Evolutionary conservation across 2,113 vertebrate species (phyloP).

Genomic region (rabbit (Oryctolagus cuniculus)): mOryCun1.1 NC_091435.1:94491501-94492000

Average conservation of each 20-base stretch:
- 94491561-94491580: background rate
- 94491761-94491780: conserved; percentile 27
- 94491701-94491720: background rate
- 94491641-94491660: background rate
- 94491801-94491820: background rate
- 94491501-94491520: background rate
- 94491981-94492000: too few species aligned
- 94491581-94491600: background rate
- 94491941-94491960: too few species aligned
- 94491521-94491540: conserved; percentile 41
- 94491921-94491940: conserved; percentile 13
- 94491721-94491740: background rate
- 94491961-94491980: too few species aligned
- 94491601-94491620: background rate
- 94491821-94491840: background rate
- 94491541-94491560: background rate
- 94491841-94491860: background rate
- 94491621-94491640: background rate
- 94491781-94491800: conserved; percentile 11
- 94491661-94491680: background rate
- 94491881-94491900: background rate
- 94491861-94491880: conserved; percentile 35
- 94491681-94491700: background rate
- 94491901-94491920: background rate
- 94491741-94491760: conserved; percentile 19